Evolutionary conservation across 92 coral and sea anemone species (phyloP), one percentile per base, ranked within the genome.

Genomic region (Paragorgia papillata): DNA sequence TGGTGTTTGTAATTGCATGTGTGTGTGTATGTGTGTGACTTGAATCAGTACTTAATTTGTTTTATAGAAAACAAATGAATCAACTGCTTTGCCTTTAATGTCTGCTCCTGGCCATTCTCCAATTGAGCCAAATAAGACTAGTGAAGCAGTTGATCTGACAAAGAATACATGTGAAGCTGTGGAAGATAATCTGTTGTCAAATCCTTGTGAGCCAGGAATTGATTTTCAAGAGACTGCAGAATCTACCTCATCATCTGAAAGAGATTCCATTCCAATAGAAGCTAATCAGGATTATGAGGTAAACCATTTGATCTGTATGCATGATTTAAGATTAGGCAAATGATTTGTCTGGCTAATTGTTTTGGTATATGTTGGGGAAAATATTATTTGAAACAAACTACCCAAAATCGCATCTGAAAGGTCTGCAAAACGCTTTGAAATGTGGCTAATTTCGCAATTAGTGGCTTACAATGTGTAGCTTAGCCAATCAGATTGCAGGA

Each of bases 181-280:
- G 69, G 69, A 63, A 32, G 48, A 63, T 33, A 32, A 63, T 44
- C 43, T 34, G 69, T 63, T 63, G 43, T 39, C 34, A 63, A 63
- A 34, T 34, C 29, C 69, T 63, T 32, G 24, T 44, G 27, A 63
- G 19, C 69, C 69, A 63, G 69, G n/a, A 62, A n/a, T 27, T 46
- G 0, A 57, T 57, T 12, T 44, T 44, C 57, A 46, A 43, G 57
- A 67, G 74, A 39, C 57, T 2, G 57, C 26, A 21, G 57, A 67
- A 67, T 46, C 56, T 35, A 25, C 31, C 39, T 44, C 31, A 44
- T 43, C 57, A 43, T 40, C 74, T 44, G 74, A 46, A 35, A 40
- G 10, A 24, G 58, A 67, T 67, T 46, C 74, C 26, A 27, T 65
- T 22, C 27, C 57, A 57, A 1, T 57, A 29, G 62, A 3, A 10